Conservation (phyloP, 2,888 invertebrate species). For the Cataglyphis albicans region DNA sequence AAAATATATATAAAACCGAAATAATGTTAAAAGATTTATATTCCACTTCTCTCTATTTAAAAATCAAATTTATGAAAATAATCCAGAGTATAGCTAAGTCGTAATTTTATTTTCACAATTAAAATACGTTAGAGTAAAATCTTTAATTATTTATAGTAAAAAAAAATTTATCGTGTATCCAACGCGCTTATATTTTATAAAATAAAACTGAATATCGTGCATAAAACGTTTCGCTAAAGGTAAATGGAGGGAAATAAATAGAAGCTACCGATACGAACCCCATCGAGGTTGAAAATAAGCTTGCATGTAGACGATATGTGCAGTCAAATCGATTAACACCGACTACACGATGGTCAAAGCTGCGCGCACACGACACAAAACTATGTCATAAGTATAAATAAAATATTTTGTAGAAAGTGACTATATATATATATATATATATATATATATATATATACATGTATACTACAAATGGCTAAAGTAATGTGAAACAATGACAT, state of each 20-base stretch:
- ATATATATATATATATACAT: too few species aligned
- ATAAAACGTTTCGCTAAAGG: neutral
- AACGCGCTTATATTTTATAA: conserved; percentile 1
- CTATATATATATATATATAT: neutral
- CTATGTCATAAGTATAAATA: conserved; percentile 51
- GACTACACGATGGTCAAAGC: conserved; percentile 35
- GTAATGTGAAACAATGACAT: neutral
- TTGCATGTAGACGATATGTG: conserved; percentile 40
- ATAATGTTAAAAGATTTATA: conserved; percentile 3
- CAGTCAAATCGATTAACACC: conserved; percentile 49
- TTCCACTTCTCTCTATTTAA: neutral
- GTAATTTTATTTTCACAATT: conserved; percentile 13
- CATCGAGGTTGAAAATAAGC: conserved; percentile 28
- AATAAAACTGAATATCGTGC: neutral
- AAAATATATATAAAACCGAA: conserved; percentile 22
- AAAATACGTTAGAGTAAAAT: conserved; percentile 3
- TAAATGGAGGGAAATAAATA: conserved; percentile 12
- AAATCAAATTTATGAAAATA: neutral
- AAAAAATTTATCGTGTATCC: neutral
- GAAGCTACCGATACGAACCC: conserved; percentile 22
- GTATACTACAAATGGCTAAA: neutral
- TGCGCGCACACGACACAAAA: conserved; percentile 25
- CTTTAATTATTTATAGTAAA: neutral
- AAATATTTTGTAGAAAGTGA: conserved; percentile 48
- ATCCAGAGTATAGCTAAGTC: neutral